Evolutionary conservation across 1,140 invertebrate genomes (phyloP), one percentile per base, ranked within the genome.

Genomic region (Drosophila pseudoobscura): DNA sequence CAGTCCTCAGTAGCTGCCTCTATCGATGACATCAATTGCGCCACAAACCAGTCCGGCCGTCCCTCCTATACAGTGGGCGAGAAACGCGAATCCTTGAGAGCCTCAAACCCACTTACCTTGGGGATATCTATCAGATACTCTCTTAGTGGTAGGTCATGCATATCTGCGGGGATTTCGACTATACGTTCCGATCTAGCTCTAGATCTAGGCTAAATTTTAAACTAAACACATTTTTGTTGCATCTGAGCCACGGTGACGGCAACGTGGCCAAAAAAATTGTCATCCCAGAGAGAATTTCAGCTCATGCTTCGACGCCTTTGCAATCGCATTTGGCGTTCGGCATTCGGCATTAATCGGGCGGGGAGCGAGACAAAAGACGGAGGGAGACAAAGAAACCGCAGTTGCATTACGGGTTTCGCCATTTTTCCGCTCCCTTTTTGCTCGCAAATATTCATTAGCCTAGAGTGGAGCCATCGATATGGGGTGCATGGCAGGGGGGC

Each of bases 241-340:
- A 45, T 11, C 15, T 15, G 41, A 35, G 15, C 55, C 65, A 75
- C 24, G 13, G 7, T 6, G 15, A 15, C 2, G 0, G 24, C 24
- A 4, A 26, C 13, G 43, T 31, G 31, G 7, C 31, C 31, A 9
- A 46, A 78, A 74, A 71, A 80, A 79, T 63, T 71, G 82, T 80
- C 69, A 57, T 49, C 65, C 78, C 77, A 55, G 44, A 62, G 69
- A 75, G 77, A 61, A 70, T 85, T 87, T 74, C 74, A 65, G 59
- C 82, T 78, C 62, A 82, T 82, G 82, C 82, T 87, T 85, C 78
- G 74, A 85, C 82, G 82, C 82, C 82, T 87, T 80, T 75, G 78
- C 78, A 87, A 85, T 85, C 62, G 77, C 82, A 74, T 78, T 85
- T 75, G 82, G 74, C 74, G 78, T 87, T 85, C 78, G 83, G 68